phyloP scores from a whole-genome alignment of 2,888 invertebrate genomes.

The Perithous albicinctus region DNA sequence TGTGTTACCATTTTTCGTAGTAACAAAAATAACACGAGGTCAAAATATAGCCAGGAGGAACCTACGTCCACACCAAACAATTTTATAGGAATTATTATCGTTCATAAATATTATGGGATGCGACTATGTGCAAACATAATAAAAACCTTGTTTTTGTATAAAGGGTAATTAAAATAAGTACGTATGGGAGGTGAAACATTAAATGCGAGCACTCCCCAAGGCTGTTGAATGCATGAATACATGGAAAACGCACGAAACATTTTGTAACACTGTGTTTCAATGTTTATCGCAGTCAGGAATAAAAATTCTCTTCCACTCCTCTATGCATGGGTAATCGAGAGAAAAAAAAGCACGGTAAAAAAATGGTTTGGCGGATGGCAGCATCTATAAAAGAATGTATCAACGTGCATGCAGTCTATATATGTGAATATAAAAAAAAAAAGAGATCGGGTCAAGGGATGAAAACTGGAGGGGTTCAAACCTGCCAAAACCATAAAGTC shows the following conservation, averaged over 20 bases:
- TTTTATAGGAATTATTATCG: neutral
- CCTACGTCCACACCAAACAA: neutral
- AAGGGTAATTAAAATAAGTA: neutral
- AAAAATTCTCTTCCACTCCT: slow-evolving; percentile 10
- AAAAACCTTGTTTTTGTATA: neutral
- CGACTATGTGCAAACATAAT: neutral
- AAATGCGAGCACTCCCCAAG: neutral
- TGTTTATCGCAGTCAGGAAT: neutral
- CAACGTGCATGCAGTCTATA: neutral
- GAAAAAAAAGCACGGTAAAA: neutral
- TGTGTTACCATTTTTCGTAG: neutral
- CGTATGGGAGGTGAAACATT: neutral
- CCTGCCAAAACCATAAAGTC: neutral
- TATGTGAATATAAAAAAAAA: neutral
- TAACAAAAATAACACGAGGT: neutral
- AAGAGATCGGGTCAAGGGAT: neutral
- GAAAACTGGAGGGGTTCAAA: neutral
- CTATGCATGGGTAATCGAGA: neutral
- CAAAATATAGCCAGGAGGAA: neutral
- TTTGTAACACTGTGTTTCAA: neutral
- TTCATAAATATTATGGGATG: neutral
- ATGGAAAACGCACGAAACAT: neutral
- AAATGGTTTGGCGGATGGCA: neutral
- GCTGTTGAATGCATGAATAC: slow-evolving; percentile 1
- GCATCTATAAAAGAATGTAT: slow-evolving; percentile 3